Percentiles rank a stretch among this genome's conserved stretches.
These are phyloP conservation scores for Amphiprion percula DNA, from an alignment of 2,113 vertebrate species.

Conservation along the genomic window DNA sequence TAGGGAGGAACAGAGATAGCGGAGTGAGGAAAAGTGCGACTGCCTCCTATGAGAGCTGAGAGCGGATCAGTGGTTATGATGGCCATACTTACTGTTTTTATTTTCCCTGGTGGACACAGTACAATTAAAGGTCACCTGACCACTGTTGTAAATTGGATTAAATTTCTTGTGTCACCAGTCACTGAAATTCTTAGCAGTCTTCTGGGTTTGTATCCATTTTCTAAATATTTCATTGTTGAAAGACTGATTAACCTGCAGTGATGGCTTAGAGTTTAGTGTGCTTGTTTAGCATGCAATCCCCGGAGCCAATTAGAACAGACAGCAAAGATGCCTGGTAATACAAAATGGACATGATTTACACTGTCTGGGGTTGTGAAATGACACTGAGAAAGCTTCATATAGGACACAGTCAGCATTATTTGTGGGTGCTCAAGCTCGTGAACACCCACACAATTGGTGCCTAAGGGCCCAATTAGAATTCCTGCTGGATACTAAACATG, in stretches of 20 bases:
- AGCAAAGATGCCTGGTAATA: not conserved
- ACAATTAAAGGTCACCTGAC: too few species aligned
- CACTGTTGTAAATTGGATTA: too few species aligned
- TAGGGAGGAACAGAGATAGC: too few species aligned
- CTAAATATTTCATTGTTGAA: not conserved
- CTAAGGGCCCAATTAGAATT: not conserved
- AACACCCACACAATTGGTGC: not conserved
- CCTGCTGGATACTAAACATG: not conserved
- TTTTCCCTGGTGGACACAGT: too few species aligned
- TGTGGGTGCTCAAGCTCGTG: not conserved
- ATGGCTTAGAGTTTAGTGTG: not conserved
- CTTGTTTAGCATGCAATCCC: not conserved
- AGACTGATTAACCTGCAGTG: not conserved
- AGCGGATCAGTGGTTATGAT: too few species aligned
- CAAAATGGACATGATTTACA: too few species aligned
- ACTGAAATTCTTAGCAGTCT: not conserved
- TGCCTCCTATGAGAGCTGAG: too few species aligned
- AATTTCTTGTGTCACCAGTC: too few species aligned
- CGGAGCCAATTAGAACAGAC: not conserved
- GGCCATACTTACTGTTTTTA: too few species aligned
- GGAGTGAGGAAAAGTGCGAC: too few species aligned
- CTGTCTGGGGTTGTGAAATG: not conserved
- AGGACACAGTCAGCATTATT: not conserved
- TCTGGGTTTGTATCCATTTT: not conserved
- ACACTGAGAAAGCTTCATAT: not conserved